Conservation (phyloP, 2,797 vertebrate species). For the Sciaenops ocellatus region DNA sequence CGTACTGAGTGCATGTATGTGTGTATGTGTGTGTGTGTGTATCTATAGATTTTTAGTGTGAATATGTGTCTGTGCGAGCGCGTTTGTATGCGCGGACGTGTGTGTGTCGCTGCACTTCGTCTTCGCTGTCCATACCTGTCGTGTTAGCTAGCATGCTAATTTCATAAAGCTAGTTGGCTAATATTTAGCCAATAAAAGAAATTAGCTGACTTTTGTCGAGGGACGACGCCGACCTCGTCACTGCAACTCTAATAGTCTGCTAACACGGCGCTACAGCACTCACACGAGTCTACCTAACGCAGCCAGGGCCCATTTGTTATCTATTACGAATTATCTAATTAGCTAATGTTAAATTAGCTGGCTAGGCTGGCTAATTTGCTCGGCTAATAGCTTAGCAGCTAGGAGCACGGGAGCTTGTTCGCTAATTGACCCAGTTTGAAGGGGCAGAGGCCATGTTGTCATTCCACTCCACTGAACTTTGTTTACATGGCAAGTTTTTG, state of each 20-base stretch:
- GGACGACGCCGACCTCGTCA: neutral
- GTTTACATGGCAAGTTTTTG: constrained; percentile 54
- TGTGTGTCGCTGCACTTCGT: constrained; percentile 6
- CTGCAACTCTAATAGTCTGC: neutral
- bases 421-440: constrained; percentile 77
- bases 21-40: neutral
- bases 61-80: neutral
- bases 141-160: constrained; percentile 77
- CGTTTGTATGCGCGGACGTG: neutral
- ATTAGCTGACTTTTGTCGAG: constrained; percentile 57
- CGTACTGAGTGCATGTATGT: constrained; percentile 22
- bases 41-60: constrained; percentile 25
- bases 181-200: constrained; percentile 68
- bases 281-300: neutral
- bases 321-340: constrained; percentile 6
- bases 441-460: constrained; percentile 67
- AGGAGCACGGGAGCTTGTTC: constrained; percentile 31
- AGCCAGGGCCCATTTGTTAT: constrained; percentile 3
- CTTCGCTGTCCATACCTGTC: constrained; percentile 62
- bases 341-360: constrained; percentile 42
- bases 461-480: constrained; percentile 45
- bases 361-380: constrained; percentile 67
- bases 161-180: constrained; percentile 68
- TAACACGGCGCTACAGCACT: neutral
- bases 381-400: constrained; percentile 73